Conservation (phyloP, 2,888 invertebrate species). For the Tenthredo livida region DNA sequence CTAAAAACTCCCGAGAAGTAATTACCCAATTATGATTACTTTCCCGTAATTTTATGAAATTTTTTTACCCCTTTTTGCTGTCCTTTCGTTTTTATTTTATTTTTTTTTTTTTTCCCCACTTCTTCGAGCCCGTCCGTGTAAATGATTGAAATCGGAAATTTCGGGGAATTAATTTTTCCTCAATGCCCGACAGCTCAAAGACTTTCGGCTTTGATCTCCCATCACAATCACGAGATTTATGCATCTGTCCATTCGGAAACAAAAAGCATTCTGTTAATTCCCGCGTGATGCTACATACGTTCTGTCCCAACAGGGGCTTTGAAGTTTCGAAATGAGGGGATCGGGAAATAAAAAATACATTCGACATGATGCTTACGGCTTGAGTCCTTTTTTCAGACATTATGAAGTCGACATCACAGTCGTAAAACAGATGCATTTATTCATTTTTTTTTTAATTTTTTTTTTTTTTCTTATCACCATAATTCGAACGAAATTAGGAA, state of each 20-base stretch:
- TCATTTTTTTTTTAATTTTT: no score
- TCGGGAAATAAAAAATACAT: neutral
- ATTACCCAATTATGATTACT: neutral
- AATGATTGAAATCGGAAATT: constrained; percentile 1
- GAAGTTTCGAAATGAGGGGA: neutral
- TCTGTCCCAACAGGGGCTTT: neutral
- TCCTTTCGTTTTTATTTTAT: neutral
- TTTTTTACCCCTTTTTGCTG: neutral
- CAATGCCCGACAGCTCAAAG: neutral
- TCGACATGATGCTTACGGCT: neutral
- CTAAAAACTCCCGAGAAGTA: neutral
- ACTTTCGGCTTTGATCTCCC: constrained; percentile 2
- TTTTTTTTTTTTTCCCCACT: no score
- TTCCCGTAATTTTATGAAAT: neutral
- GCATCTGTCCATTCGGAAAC: neutral
- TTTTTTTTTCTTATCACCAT: neutral
- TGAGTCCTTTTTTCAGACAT: neutral
- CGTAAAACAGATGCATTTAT: neutral
- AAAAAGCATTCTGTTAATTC: constrained; percentile 1
- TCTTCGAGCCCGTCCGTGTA: neutral
- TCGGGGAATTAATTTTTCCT: neutral
- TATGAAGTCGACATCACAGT: neutral
- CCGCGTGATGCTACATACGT: neutral
- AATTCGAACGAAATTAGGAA: neutral
- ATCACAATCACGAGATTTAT: neutral